A percentile compares a stretch with the other conserved stretches of the same genome.
Evolutionary conservation across 2,888 invertebrate genomes (phyloP).

Genomic region (Apotomis betuletana): DNA sequence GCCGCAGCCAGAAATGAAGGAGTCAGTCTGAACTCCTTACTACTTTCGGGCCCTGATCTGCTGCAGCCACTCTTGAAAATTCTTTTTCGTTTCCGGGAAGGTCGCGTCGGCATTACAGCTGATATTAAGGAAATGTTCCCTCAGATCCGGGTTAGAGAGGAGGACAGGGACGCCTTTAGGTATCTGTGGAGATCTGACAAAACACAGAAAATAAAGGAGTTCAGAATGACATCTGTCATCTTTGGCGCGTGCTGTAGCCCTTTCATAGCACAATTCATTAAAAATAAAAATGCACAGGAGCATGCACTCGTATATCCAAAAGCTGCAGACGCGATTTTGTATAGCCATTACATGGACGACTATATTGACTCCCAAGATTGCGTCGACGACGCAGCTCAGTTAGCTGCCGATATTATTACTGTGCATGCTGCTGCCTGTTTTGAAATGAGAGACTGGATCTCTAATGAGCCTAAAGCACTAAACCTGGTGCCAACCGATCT

Average conservation of each 20-base stretch:
- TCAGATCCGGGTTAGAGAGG: constrained; percentile 47
- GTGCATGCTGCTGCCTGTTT: constrained; percentile 10
- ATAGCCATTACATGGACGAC: constrained; percentile 12
- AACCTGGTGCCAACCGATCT: not conserved
- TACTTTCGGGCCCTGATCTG: constrained; percentile 51
- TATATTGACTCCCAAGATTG: constrained; percentile 14
- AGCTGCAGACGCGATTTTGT: constrained; percentile 16
- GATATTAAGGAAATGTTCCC: constrained; percentile 50
- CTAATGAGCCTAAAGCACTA: not conserved
- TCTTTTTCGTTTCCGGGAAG: constrained; percentile 44
- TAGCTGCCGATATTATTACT: constrained; percentile 6
- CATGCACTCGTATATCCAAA: not conserved
- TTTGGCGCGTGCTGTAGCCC: constrained; percentile 49
- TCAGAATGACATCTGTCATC: constrained; percentile 48
- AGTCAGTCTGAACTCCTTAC: constrained; percentile 48
- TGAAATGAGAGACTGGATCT: constrained; percentile 12
- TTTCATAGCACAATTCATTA: constrained; percentile 47
- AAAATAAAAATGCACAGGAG: constrained; percentile 48
- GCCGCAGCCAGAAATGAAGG: constrained; percentile 48
- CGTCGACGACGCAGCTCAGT: constrained; percentile 8
- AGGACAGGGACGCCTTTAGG: constrained; percentile 49
- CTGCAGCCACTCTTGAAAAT: constrained; percentile 48
- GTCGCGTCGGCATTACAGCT: constrained; percentile 44
- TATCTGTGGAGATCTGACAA: constrained; percentile 43
- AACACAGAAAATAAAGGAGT: constrained; percentile 14